Conservation (phyloP, 2,113 vertebrate species). For the Eubucco bourcierii region DNA sequence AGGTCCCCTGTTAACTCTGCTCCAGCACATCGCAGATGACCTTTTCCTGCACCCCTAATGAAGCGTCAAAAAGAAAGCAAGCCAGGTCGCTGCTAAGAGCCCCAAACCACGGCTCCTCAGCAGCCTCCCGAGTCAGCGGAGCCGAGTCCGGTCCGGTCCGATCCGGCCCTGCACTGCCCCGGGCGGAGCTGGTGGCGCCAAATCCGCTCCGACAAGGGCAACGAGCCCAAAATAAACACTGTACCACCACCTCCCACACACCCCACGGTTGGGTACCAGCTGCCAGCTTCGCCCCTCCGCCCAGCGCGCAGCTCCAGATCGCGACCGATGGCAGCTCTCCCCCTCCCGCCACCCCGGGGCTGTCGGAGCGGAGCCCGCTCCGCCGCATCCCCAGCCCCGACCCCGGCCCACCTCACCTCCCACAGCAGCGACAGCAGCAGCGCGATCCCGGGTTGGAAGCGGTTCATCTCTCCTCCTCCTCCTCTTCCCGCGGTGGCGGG, state of each 20-base stretch:
- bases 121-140: not conserved
- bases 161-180: not conserved
- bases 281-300: not conserved
- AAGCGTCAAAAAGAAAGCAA: not conserved
- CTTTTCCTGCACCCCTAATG: not conserved
- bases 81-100: not conserved
- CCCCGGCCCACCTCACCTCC: constrained; percentile 42
- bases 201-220: not conserved
- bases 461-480: constrained; percentile 30
- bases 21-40: not conserved
- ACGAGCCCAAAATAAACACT: not conserved
- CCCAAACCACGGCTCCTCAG: not conserved
- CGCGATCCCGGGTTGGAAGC: constrained; percentile 12
- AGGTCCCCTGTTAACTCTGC: not conserved
- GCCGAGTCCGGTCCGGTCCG: not conserved
- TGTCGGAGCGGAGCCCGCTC: not conserved
- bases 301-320: not conserved
- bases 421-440: constrained; percentile 54
- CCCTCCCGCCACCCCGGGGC: not conserved
- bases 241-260: not conserved
- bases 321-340: not conserved
- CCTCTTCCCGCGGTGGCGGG: not conserved
- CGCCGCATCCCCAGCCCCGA: not conserved
- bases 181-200: not conserved
- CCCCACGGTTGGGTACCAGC: not conserved